A percentile compares a stretch with the other conserved stretches of the same genome.
Conservation (phyloP, 2,888 invertebrate species). For the Patella pellucida region DNA sequence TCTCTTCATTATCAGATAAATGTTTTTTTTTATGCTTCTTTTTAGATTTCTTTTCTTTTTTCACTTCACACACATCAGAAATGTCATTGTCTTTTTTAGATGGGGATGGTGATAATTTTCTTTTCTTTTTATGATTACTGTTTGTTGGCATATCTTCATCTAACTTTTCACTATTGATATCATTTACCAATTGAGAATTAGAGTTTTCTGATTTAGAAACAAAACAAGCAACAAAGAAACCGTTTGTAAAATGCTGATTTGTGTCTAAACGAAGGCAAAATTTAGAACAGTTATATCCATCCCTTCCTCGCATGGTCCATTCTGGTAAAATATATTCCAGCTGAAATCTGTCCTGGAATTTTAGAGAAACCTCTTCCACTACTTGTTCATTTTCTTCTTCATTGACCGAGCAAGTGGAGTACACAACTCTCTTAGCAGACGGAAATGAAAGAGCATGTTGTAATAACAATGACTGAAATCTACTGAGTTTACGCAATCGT, state of each 20-base stretch:
- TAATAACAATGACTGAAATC: slow-evolving; percentile 75
- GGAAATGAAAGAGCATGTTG: slow-evolving; percentile 91
- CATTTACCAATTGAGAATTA: neutral
- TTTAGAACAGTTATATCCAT: slow-evolving; percentile 68
- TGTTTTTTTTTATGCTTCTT: no score
- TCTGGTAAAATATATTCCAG: slow-evolving; percentile 64
- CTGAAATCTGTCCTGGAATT: slow-evolving; percentile 64
- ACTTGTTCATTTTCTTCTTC: slow-evolving; percentile 91
- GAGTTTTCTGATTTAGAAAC: slow-evolving; percentile 61
- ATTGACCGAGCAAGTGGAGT: slow-evolving; percentile 95
- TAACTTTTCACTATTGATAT: no score
- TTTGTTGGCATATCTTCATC: no score
- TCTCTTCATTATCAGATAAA: no score
- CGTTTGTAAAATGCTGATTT: slow-evolving; percentile 86
- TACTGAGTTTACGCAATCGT: slow-evolving; percentile 56
- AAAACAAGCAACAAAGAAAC: slow-evolving; percentile 95
- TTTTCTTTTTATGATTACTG: no score
- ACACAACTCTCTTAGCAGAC: slow-evolving; percentile 86
- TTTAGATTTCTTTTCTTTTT: no score
- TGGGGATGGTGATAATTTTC: no score
- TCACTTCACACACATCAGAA: no score
- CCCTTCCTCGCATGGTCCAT: slow-evolving; percentile 55
- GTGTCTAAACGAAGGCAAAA: slow-evolving; percentile 85
- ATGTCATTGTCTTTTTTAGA: no score
- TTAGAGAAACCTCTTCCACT: slow-evolving; percentile 79